These are phyloP conservation scores for Aphelenchoides besseyi DNA, from an alignment of 1,140 invertebrate genomes.

Conservation along the genomic window DNA sequence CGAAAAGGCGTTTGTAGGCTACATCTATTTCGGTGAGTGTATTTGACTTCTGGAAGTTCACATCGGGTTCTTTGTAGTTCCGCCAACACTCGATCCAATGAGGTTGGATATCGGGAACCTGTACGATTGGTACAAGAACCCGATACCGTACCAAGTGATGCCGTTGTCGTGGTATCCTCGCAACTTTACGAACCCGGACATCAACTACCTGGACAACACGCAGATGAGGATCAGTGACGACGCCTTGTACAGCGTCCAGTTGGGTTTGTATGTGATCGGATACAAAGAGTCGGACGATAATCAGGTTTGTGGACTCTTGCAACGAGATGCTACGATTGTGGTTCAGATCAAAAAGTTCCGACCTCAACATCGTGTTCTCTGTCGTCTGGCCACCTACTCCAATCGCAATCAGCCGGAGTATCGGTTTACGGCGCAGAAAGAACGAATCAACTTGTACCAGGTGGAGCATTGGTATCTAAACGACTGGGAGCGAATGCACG, in stretches of 20 bases:
- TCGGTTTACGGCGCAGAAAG: conserved; percentile 58
- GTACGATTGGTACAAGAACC: conserved; percentile 63
- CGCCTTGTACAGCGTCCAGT: conserved; percentile 53
- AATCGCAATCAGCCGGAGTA: conserved; percentile 59
- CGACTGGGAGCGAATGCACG: conserved; percentile 60
- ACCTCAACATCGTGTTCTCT: conserved; percentile 56
- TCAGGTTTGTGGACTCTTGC: conserved; percentile 30
- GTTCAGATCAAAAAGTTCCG: conserved; percentile 62
- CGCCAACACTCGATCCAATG: conserved; percentile 62
- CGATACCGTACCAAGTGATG: conserved; percentile 48
- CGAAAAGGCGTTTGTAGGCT: conserved; percentile 62
- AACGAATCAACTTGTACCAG: conserved; percentile 59
- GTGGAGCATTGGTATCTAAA: conserved; percentile 54
- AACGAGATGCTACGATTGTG: neutral
- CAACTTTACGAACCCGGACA: conserved; percentile 62
- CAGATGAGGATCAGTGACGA: conserved; percentile 53
- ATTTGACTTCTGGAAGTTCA: conserved; percentile 23
- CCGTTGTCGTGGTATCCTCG: conserved; percentile 59
- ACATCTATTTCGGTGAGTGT: conserved; percentile 59
- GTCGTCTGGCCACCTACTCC: conserved; percentile 50
- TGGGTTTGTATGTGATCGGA: conserved; percentile 61
- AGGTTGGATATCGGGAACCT: conserved; percentile 62
- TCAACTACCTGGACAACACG: conserved; percentile 51
- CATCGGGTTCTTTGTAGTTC: conserved; percentile 41
- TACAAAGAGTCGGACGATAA: conserved; percentile 62